These are phyloP conservation scores for Malacosoma neustria DNA, from an alignment of 2,888 invertebrate genomes.

Conservation along the genomic window DNA sequence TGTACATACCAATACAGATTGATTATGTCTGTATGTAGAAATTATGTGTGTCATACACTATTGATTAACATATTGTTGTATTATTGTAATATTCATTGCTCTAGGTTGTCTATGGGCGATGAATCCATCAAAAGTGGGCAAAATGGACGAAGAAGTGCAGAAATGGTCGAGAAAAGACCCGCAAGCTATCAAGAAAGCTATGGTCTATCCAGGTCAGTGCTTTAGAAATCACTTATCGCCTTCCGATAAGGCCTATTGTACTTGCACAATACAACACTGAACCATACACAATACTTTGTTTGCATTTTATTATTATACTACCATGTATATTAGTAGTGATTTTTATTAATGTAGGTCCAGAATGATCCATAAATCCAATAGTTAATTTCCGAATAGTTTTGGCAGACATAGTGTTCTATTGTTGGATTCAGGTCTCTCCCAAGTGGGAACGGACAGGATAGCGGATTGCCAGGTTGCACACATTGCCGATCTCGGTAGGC, in stretches of 20 bases:
- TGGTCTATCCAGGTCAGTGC: constrained; percentile 89
- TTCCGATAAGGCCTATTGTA: neutral
- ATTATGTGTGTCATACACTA: neutral
- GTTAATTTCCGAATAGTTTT: too few relatives aligned
- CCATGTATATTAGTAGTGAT: too few relatives aligned
- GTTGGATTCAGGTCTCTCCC: too few relatives aligned
- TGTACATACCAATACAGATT: neutral
- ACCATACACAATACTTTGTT: too few relatives aligned
- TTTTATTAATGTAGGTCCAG: too few relatives aligned
- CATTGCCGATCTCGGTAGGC: too few relatives aligned
- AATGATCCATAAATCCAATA: too few relatives aligned
- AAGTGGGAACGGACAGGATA: too few relatives aligned
- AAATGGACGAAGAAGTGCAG: constrained; percentile 98
- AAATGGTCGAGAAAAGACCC: constrained; percentile 98
- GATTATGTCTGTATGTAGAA: neutral
- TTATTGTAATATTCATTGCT: constrained; percentile 2
- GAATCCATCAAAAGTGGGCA: constrained; percentile 94
- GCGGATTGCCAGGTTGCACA: too few relatives aligned
- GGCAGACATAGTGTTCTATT: too few relatives aligned
- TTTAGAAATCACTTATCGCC: neutral
- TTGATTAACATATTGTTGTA: neutral
- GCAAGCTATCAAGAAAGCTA: constrained; percentile 91
- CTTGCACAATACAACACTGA: too few relatives aligned
- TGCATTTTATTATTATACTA: too few relatives aligned
- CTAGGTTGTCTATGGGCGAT: constrained; percentile 95